Percentiles rank a stretch among this genome's conserved stretches.
phyloP scores from a whole-genome alignment of 1,140 invertebrate species.

The Tachypleus tridentatus region DNA sequence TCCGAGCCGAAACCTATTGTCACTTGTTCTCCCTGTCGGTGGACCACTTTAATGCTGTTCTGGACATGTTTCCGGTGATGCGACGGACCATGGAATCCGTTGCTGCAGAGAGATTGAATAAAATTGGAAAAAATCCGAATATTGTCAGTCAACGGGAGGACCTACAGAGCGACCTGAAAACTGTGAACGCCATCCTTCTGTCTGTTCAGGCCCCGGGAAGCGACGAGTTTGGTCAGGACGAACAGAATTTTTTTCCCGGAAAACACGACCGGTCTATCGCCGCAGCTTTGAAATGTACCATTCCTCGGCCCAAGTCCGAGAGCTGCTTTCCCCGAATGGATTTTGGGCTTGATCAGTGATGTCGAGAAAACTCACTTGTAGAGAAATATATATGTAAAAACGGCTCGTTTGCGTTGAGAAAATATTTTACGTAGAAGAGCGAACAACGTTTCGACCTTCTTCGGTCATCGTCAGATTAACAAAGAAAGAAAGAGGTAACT shows the following conservation, averaged over 20 bases:
- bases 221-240: constrained; percentile 18
- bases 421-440: too few relatives aligned
- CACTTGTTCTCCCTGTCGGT: constrained; percentile 95
- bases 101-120: constrained; percentile 91
- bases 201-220: constrained; percentile 8
- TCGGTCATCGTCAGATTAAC: too few relatives aligned
- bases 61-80: constrained; percentile 97
- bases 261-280: constrained; percentile 15
- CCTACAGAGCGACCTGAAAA: constrained; percentile 21
- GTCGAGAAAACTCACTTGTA: too few relatives aligned
- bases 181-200: constrained; percentile 19
- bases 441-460: too few relatives aligned
- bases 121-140: constrained; percentile 96
- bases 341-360: constrained; percentile 7
- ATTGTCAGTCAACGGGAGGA: constrained; percentile 75
- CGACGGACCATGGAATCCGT: constrained; percentile 97
- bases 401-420: too few relatives aligned
- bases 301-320: constrained; percentile 26
- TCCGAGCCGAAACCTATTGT: constrained; percentile 94
- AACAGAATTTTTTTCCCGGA: background rate
- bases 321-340: constrained; percentile 24
- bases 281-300: constrained; percentile 15
- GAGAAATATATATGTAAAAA: too few relatives aligned
- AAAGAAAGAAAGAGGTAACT: too few relatives aligned
- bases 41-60: constrained; percentile 83